Evolutionary conservation across 1,140 invertebrate genomes (phyloP), one percentile per base, ranked within the genome.

Genomic region (Heterodera schachtii): DNA sequence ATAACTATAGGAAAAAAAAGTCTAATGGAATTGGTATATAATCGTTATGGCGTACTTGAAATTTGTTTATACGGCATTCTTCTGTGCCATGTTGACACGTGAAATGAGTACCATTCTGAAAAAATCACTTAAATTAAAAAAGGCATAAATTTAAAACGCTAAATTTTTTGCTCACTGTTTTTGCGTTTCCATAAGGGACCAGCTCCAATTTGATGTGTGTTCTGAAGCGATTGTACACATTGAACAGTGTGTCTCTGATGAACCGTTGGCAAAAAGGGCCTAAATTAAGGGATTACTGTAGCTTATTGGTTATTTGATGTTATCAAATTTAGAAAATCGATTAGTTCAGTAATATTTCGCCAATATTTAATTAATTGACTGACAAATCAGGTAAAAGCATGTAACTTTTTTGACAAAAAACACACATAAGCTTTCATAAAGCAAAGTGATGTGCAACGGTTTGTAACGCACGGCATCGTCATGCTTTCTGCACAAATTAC

Each of bases 101-200:
- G 41, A 81, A 60, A 57, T 60, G 8, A 16, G 41, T 80, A 16
- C 60, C 80, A 44, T 67, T 81, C 80, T 81, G 6, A 69, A 9
- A 80, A 13, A 52, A 16, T 21, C 7, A 57, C 71, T n/a, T 31
- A 31, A 31, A 5, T 66, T 52, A 4, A 79, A 16, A 52, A 11
- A 2, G 57, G 57, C 57, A 4, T 60, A 11, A 11, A 19, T 11
- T 4, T 16, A 13, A 60, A 16, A 16, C 11, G 2, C 11, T 1
- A 52, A 4, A 60, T 73, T 52, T 69, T 49, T 64, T 43, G 13
- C 66, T 75, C 57, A 75, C 41, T 19, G n/a, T 75, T 75, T 75
- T 81, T 41, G 80, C 79, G 73, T 81, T 81, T 44, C 80, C 80
- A 73, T 77, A 81, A 1, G 80, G 80, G n/a, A 81, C 52, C 31